These are phyloP conservation scores for Anagrus nilaparvatae DNA, from an alignment of 1,140 invertebrate species.

Conservation along the genomic window DNA sequence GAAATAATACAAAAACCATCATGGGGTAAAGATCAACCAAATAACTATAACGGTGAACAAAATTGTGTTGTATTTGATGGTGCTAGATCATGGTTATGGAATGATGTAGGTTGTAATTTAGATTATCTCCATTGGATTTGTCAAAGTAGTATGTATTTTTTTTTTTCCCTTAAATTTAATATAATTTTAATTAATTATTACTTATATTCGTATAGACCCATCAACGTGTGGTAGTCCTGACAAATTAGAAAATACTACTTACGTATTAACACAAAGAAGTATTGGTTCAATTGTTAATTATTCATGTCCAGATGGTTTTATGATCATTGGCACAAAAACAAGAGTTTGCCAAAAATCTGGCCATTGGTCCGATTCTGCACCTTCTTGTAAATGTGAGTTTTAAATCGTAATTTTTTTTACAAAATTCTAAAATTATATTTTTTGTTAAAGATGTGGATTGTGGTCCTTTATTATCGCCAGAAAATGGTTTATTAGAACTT, in stretches of 20 bases:
- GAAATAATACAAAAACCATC: conserved; percentile 65
- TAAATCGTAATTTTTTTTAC: neutral
- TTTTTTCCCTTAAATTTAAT: conserved; percentile 21
- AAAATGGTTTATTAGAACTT: conserved; percentile 62
- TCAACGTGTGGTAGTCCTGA: conserved; percentile 79
- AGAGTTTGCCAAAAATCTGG: conserved; percentile 62
- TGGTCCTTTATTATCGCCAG: conserved; percentile 55
- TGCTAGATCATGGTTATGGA: conserved; percentile 82
- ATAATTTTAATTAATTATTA: neutral
- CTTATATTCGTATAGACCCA: conserved; percentile 48
- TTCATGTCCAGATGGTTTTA: conserved; percentile 71
- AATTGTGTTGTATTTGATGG: conserved; percentile 88
- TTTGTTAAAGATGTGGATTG: conserved; percentile 69
- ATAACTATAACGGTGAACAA: conserved; percentile 91
- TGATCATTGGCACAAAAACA: conserved; percentile 60
- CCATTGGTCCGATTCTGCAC: conserved; percentile 69
- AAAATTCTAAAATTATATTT: conserved; percentile 8
- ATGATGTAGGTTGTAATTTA: conserved; percentile 88
- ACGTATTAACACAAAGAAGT: conserved; percentile 57
- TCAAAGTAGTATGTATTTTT: conserved; percentile 79
- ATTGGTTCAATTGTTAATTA: conserved; percentile 66
- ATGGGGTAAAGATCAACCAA: conserved; percentile 90
- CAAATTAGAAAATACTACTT: conserved; percentile 71
- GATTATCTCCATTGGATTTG: conserved; percentile 90
- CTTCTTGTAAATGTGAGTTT: conserved; percentile 75